Evolutionary conservation across 2,888 invertebrate species (phyloP).

Genomic region (Boloria euphrosyne): DNA sequence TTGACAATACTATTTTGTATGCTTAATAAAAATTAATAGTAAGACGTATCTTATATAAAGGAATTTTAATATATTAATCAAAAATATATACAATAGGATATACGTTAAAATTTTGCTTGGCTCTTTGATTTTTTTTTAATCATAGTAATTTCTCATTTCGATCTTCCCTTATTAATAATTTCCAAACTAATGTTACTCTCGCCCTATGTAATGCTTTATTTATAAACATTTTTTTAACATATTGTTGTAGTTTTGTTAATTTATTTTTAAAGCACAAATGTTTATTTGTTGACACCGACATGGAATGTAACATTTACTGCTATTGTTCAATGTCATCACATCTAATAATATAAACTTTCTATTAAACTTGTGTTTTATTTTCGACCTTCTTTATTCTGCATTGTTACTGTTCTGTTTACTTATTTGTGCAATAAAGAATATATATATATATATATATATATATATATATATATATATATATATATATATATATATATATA

Average conservation of each 20-base stretch:
- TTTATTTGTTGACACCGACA: slow-evolving; percentile 78
- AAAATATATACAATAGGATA: slow-evolving; percentile 29
- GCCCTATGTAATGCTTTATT: slow-evolving; percentile 73
- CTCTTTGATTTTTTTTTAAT: slow-evolving; percentile 61
- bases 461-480: too few species aligned
- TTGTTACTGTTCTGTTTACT: too few species aligned
- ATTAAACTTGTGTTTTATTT: slow-evolving; percentile 54
- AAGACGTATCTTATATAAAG: slow-evolving; percentile 37
- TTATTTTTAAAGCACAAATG: slow-evolving; percentile 80
- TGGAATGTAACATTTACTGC: slow-evolving; percentile 74
- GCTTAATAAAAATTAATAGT: slow-evolving; percentile 63
- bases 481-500: too few species aligned
- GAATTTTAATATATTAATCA: slow-evolving; percentile 27
- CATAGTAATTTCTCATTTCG: neutral
- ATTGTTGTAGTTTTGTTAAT: slow-evolving; percentile 80
- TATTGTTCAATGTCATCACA: slow-evolving; percentile 78
- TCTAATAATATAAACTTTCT: slow-evolving; percentile 79
- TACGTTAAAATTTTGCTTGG: slow-evolving; percentile 37
- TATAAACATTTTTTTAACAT: slow-evolving; percentile 63
- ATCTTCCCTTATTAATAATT: slow-evolving; percentile 20
- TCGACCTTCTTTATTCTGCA: neutral
- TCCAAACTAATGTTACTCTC: slow-evolving; percentile 64
- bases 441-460: too few species aligned
- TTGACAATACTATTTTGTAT: slow-evolving; percentile 76
- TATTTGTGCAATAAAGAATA: too few species aligned